Conservation (phyloP, 1,140 invertebrate genomes). For the Plectus sambesii region DNA sequence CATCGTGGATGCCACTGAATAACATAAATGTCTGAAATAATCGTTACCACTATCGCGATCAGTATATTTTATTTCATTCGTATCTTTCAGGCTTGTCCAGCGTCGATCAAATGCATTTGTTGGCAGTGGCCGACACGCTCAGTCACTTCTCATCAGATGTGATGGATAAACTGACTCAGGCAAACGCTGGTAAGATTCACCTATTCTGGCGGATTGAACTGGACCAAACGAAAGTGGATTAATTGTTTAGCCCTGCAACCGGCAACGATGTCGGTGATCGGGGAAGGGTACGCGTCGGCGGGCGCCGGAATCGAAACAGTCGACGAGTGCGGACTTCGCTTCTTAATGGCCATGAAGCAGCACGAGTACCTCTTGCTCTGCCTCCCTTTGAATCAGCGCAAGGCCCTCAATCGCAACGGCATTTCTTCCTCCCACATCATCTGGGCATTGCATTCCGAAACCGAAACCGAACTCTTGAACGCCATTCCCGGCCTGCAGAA, state of each 20-base stretch:
- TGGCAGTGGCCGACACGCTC: constrained; percentile 92
- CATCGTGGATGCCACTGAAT: too few species aligned
- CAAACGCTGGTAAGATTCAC: constrained; percentile 40
- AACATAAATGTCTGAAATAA: too few species aligned
- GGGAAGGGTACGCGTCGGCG: constrained; percentile 25
- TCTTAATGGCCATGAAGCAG: constrained; percentile 91
- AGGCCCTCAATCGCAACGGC: constrained; percentile 59
- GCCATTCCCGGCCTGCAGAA: constrained; percentile 63
- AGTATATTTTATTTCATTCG: not conserved
- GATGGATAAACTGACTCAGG: constrained; percentile 42
- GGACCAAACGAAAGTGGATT: constrained; percentile 59
- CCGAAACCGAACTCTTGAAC: constrained; percentile 81
- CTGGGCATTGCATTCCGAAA: constrained; percentile 98
- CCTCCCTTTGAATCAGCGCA: constrained; percentile 72
- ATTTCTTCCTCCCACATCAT: constrained; percentile 83
- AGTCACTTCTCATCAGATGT: constrained; percentile 49
- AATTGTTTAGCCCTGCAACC: constrained; percentile 56
- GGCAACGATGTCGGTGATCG: constrained; percentile 54
- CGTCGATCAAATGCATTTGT: constrained; percentile 95
- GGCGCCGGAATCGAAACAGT: constrained; percentile 57
- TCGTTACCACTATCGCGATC: not conserved
- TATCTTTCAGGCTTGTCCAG: constrained; percentile 62
- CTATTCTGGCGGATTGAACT: constrained; percentile 54
- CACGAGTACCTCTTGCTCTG: constrained; percentile 86
- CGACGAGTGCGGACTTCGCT: constrained; percentile 92